Evolutionary conservation across 2,113 vertebrate species (phyloP).

Genomic region (Heliornis fulica): DNA sequence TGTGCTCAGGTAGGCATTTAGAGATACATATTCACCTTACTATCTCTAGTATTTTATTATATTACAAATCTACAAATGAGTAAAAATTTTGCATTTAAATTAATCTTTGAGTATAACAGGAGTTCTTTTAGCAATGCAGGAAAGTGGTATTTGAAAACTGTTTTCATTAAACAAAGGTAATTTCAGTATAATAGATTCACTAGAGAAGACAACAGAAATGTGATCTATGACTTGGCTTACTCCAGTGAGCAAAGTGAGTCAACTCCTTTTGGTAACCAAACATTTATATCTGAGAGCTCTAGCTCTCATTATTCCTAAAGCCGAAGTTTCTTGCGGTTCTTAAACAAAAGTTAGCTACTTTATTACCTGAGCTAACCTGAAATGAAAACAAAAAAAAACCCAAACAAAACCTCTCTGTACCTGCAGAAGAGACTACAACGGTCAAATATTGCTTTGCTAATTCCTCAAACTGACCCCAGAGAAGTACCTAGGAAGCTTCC

Average conservation of each 20-base stretch:
- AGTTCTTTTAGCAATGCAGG: neutral
- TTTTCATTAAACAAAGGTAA: neutral
- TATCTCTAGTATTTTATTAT: neutral
- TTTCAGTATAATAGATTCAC: neutral
- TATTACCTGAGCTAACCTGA: neutral
- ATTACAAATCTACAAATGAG: neutral
- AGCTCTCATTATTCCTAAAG: neutral
- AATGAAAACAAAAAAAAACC: neutral
- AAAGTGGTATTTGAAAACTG: neutral
- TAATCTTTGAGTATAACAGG: neutral
- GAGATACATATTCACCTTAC: neutral
- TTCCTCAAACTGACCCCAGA: neutral
- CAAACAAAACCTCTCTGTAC: neutral
- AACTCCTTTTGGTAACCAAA: neutral
- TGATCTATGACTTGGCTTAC: neutral
- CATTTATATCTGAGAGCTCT: neutral
- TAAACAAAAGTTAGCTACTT: neutral
- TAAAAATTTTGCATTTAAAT: neutral
- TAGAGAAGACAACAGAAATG: neutral
- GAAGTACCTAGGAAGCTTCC: neutral
- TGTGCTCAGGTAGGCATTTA: neutral
- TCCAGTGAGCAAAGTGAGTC: neutral
- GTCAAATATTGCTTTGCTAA: neutral
- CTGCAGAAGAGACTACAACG: neutral
- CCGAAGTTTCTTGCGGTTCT: neutral